A percentile compares a stretch with the other conserved stretches of the same genome.
These are phyloP conservation scores for Hoplostethus atlanticus DNA, from an alignment of 2,797 vertebrate species.

Conservation along the genomic window DNA sequence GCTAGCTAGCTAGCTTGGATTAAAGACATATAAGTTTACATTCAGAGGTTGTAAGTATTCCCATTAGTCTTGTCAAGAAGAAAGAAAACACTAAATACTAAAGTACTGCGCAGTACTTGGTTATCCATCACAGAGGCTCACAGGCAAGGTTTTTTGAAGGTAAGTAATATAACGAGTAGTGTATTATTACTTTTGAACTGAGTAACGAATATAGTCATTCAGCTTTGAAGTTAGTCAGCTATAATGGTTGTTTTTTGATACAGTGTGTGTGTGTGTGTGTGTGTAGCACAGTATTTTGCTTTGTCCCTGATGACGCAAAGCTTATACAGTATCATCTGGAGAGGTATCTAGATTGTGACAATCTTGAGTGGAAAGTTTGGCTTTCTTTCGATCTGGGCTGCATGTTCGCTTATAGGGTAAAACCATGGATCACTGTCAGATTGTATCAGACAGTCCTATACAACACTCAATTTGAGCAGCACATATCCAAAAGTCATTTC, in stretches of 20 bases:
- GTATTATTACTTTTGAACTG: too few species aligned
- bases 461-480: constrained; percentile 61
- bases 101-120: too few species aligned
- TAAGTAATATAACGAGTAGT: too few species aligned
- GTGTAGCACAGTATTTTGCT: not conserved
- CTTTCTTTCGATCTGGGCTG: constrained; percentile 44
- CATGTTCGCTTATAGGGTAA: constrained; percentile 46
- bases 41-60: too few species aligned
- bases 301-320: not conserved
- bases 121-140: too few species aligned
- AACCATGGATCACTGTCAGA: constrained; percentile 70
- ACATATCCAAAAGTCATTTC: constrained; percentile 72
- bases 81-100: too few species aligned
- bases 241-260: not conserved
- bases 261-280: not conserved
- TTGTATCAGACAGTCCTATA: constrained; percentile 52
- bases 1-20: too few species aligned
- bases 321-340: constrained; percentile 1
- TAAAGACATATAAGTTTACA: too few species aligned
- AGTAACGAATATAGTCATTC: not conserved
- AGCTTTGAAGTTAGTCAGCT: not conserved
- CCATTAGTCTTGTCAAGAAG: too few species aligned
- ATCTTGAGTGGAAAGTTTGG: constrained; percentile 31
- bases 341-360: constrained; percentile 10
- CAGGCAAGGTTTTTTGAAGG: too few species aligned